Conservation (phyloP, 2,888 invertebrate genomes). For the Rhyacophila evoluta region DNA sequence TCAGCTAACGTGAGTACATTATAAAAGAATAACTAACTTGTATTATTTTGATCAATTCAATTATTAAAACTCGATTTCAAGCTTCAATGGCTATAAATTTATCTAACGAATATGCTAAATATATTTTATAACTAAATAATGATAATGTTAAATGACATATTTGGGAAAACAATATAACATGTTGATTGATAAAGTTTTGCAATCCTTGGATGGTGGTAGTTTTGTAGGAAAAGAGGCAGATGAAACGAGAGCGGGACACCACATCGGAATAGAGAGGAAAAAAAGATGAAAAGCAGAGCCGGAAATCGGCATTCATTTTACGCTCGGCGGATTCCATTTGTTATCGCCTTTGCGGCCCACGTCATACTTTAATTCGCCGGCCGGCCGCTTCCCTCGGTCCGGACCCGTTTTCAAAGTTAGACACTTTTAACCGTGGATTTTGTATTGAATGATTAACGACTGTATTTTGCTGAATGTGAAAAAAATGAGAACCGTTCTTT, state of each 20-base stretch:
- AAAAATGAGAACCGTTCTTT: constrained; percentile 25
- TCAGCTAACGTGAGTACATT: no score
- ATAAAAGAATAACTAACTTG: no score
- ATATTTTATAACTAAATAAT: no score
- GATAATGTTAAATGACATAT: no score
- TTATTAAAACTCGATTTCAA: no score
- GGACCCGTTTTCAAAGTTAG: constrained; percentile 26
- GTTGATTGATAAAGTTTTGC: not conserved
- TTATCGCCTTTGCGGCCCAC: constrained; percentile 45
- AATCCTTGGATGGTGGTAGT: not conserved
- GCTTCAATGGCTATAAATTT: no score
- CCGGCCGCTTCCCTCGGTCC: constrained; percentile 15
- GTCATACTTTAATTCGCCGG: constrained; percentile 22
- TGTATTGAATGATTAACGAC: constrained; percentile 29
- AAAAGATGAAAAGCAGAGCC: constrained; percentile 33
- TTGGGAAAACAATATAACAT: no score
- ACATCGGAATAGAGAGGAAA: constrained; percentile 7
- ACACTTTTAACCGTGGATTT: constrained; percentile 26
- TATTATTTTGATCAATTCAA: no score
- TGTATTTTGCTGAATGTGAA: constrained; percentile 14
- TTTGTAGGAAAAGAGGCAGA: constrained; percentile 13
- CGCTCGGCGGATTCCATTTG: constrained; percentile 50
- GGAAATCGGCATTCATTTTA: constrained; percentile 53
- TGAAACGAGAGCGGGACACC: constrained; percentile 8
- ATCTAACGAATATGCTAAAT: no score